Base-by-base conservation (phyloP, 2,888 invertebrate species). In the Monochamus alternatus region DNA sequence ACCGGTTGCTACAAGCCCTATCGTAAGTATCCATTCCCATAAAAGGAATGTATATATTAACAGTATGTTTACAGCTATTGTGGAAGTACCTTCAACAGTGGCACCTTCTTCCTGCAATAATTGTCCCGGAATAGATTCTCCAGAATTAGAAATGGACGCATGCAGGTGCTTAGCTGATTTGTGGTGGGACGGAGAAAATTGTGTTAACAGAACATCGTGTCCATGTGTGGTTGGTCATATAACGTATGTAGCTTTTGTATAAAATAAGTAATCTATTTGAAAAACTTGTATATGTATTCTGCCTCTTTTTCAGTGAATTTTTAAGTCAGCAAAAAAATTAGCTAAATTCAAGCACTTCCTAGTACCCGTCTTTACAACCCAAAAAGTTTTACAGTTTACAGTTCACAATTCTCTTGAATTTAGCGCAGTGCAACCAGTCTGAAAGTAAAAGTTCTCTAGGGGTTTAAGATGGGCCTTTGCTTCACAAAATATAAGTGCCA, bases 1-100 rank as follows among this genome's bases (percentile, higher is more conserved):
- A 89, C 93, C 12, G 97, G 97, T 5, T 97, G 97, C 86, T 96
- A 91, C 81, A 89, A 92, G 80, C 93, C 94, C 1, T 95, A 95
- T 86, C 90, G 92, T 92, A 89, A 91, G 91, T 89, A 47, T 1
- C n/a, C 8, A n/a, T 14, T 60, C 22, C 22, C 12, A 5, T 55
- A 22, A 22, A 22, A 22, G 22, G 22, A 22, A 22, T 30, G 7
- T 38, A 38, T 38, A 1, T 5, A 7, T 38, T 0, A 38, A 62
- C 3, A 4, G 31, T 5, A 44, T 60, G 32, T 76, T 70, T 51
- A 22, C 74, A 78, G 77, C 79, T 58, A 30, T 43, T 58, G 76
- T 66, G 47, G 75, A 73, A 75, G 43, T 64, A 31, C 63, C 70
- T 3, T 4, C 75, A 8, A 78, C 81, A 8, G 74, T 73, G 52